Evolutionary conservation across 2,888 invertebrate genomes (phyloP), one percentile per base, ranked within the genome.

Genomic region (Diplolepis rosae): DNA sequence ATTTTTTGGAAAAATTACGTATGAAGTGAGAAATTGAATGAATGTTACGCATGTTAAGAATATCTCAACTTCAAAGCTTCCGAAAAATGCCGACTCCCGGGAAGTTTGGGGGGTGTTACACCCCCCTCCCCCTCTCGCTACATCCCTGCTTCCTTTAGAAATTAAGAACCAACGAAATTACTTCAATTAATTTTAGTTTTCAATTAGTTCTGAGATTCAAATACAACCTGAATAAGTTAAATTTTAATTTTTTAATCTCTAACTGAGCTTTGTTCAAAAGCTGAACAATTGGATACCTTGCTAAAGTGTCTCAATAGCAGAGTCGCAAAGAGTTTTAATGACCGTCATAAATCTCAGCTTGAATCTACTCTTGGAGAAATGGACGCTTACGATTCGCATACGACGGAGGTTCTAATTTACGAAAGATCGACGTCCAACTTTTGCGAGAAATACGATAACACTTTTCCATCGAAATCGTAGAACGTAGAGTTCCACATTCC

Each of bases 261-360:
- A 4, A 11, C 1, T 9, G 4, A 48, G 22, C 48, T 48, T 39
- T n/a, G 61, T 27, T 39, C 24, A 39, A 61, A 35, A 27, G 22
- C 13, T 39, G 61, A 39, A 39, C 61, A 61, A 61, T 61, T 61
- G 61, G 61, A 61, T 39, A 61, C 61, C 35, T 35, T 18, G 39
- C 35, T 61, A 24, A 61, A 39, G 61, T 39, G n/a, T 61, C 61
- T 61, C 61, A 61, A 61, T 61, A 61, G 61, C 13, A 61, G 61
- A 61, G 39, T 39, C 72, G 70, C 70, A 72, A 75, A 75, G 72
- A 68, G 70, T 70, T 72, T 75, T 72, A 75, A 75, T 72, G 72
- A 66, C 70, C 68, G 70, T 72, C 72, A 72, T 75, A 68, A 75
- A 75, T 75, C 74, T 72, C 42, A 15, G 54, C 72, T 65, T 70